These are phyloP conservation scores for Automeris io DNA, from an alignment of 2,888 invertebrate species.

Conservation along the genomic window DNA sequence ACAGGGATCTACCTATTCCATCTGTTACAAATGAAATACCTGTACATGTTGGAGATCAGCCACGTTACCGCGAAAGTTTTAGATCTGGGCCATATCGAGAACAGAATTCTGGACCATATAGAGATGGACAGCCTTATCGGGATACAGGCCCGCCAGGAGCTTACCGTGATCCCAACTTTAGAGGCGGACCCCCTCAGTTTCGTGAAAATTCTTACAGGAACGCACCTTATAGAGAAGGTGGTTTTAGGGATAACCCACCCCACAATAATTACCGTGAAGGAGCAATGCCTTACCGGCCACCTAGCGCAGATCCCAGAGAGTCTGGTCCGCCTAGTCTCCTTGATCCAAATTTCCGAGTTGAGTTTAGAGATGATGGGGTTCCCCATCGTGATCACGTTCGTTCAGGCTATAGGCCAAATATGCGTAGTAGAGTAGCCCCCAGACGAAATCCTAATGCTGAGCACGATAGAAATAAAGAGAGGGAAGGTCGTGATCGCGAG, in stretches of 20 bases:
- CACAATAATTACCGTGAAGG: conserved; percentile 54
- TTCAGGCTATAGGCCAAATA: conserved; percentile 43
- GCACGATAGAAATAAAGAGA: conserved; percentile 59
- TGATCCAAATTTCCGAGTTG: conserved; percentile 59
- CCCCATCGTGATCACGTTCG: conserved; percentile 44
- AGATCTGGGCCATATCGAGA: conserved; percentile 58
- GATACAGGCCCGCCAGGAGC: conserved; percentile 42
- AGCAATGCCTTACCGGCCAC: conserved; percentile 50
- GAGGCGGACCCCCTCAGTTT: conserved; percentile 51
- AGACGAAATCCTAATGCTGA: conserved; percentile 57
- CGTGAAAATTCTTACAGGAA: conserved; percentile 54
- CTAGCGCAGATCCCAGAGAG: conserved; percentile 57
- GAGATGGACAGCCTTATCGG: conserved; percentile 48
- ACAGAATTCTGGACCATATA: conserved; percentile 52
- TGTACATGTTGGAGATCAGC: conserved; percentile 56
- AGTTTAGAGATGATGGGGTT: conserved; percentile 51
- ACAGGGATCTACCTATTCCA: conserved; percentile 47
- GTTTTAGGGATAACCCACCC: conserved; percentile 52
- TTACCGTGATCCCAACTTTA: conserved; percentile 51
- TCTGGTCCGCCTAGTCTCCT: conserved; percentile 42
- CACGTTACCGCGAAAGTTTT: conserved; percentile 60
- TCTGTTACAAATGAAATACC: conserved; percentile 52
- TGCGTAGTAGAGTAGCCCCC: conserved; percentile 45
- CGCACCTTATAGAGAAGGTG: conserved; percentile 53
- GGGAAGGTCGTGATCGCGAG: conserved; percentile 57